Percentiles rank a stretch among this genome's conserved stretches.
Conservation (phyloP, 2,113 vertebrate genomes). For the Saimiri boliviensis region DNA sequence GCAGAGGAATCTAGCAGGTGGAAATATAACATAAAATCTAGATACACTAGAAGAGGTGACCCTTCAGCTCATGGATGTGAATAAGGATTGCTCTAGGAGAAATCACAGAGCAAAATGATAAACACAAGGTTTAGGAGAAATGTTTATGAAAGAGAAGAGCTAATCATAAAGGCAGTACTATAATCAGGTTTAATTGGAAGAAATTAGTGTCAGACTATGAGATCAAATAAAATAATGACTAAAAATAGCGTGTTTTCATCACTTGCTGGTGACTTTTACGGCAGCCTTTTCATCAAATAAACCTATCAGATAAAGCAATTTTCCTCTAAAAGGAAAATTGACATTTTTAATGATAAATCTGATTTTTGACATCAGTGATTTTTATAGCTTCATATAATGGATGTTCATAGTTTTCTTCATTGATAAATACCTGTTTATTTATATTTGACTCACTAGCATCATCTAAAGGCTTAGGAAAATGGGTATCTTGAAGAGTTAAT, state of each 20-base stretch:
- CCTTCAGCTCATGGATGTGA: neutral
- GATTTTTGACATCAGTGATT: neutral
- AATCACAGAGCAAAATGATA: neutral
- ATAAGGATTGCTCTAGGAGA: neutral
- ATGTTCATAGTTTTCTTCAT: neutral
- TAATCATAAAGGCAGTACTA: neutral
- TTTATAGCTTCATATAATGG: neutral
- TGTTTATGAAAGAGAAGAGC: neutral
- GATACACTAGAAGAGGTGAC: neutral
- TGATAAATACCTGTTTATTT: neutral
- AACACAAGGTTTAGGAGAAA: neutral
- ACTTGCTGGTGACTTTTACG: neutral
- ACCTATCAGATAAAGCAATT: neutral
- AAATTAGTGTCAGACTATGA: neutral
- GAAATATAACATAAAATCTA: neutral
- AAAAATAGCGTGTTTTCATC: neutral
- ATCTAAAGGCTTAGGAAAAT: neutral
- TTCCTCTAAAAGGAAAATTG: neutral
- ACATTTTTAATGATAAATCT: neutral
- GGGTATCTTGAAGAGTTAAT: slow-evolving; percentile 15
- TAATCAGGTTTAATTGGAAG: neutral
- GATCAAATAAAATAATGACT: neutral
- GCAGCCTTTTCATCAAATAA: neutral
- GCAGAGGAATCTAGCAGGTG: neutral
- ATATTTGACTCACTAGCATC: neutral